Evolutionary conservation across 2,113 vertebrate species (phyloP).

Genomic region (Maccullochella peelii): DNA sequence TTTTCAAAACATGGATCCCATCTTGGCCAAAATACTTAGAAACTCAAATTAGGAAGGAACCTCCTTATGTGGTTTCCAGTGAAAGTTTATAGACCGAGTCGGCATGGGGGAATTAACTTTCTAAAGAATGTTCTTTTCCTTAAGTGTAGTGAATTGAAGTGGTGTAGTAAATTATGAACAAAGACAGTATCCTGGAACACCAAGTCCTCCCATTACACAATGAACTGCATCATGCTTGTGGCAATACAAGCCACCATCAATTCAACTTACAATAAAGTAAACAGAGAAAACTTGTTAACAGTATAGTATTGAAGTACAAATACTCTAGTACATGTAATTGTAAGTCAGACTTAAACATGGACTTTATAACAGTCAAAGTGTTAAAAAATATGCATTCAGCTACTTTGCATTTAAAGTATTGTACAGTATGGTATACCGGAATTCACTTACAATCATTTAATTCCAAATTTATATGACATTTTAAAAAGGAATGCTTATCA

Average conservation of each 20-base stretch:
- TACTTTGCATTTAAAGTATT: background rate
- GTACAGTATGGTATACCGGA: background rate
- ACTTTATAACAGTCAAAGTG: background rate
- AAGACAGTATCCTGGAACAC: slow-evolving; percentile 13
- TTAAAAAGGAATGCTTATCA: background rate
- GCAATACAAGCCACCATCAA: background rate
- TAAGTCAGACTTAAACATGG: background rate
- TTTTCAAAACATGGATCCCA: background rate
- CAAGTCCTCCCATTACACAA: background rate
- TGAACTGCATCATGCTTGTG: background rate
- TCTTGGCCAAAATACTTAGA: background rate
- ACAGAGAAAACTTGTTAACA: background rate
- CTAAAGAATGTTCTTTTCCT: slow-evolving; percentile 52
- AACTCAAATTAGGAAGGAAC: slow-evolving; percentile 37
- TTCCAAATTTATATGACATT: background rate
- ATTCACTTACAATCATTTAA: background rate
- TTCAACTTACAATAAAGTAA: background rate
- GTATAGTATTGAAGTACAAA: background rate
- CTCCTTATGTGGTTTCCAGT: slow-evolving; percentile 31
- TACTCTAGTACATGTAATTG: background rate
- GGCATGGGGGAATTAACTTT: slow-evolving; percentile 27
- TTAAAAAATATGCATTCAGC: background rate
- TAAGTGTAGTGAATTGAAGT: slow-evolving; percentile 23
- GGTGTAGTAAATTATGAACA: slow-evolving; percentile 27
- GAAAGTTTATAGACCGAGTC: slow-evolving; percentile 32